Conservation (phyloP, 37 sponge, comb jelly and placozoan genomes). For the Geodia barretti region DNA sequence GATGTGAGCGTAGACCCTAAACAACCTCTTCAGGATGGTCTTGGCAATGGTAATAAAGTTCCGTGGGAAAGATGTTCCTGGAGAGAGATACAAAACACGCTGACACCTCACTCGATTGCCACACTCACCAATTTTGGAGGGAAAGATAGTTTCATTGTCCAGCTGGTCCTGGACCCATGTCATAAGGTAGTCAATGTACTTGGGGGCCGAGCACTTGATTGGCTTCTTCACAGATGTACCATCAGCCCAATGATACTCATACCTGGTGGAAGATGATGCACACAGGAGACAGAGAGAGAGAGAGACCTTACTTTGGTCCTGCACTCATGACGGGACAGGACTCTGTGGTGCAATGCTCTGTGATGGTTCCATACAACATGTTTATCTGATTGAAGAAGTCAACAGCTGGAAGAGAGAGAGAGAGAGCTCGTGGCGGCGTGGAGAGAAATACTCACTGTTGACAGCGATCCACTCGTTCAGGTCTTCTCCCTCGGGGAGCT, state of each 20-base stretch:
- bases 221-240: conserved; percentile 96
- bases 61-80: conserved; percentile 92
- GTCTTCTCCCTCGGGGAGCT: conserved; percentile 97
- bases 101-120: background rate
- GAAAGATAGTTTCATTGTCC: conserved; percentile 97
- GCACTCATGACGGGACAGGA: conserved; percentile 98
- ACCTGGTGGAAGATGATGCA: conserved; percentile 40
- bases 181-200: conserved; percentile 99
- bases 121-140: conserved; percentile 90
- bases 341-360: conserved; percentile 93
- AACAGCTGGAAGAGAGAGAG: conserved; percentile 75
- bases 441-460: conserved; percentile 79
- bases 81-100: conserved; percentile 19
- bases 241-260: conserved; percentile 99
- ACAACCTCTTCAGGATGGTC: conserved; percentile 96
- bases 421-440: background rate
- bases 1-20: conserved; percentile 98
- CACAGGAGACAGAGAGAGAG: background rate
- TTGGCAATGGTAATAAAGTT: conserved; percentile 95
- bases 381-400: conserved; percentile 99
- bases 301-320: conserved; percentile 93
- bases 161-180: conserved; percentile 98
- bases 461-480: conserved; percentile 99
- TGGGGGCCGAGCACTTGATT: conserved; percentile 99
- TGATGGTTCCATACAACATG: conserved; percentile 99